Base-by-base conservation (phyloP, 2,888 invertebrate species). In the Metacarcinus magister region DNA sequence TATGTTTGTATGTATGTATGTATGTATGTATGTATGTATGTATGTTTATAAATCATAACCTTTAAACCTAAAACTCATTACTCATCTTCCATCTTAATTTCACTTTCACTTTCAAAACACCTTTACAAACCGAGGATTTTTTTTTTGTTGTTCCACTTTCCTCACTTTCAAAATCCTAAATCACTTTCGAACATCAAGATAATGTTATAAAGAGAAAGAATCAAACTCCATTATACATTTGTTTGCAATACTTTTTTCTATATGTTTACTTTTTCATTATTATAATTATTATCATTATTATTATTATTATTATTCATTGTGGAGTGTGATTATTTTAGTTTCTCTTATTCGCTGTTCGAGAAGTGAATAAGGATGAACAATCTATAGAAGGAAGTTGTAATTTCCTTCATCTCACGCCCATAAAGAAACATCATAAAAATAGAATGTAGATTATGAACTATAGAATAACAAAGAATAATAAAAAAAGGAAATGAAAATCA, bases 1-100 rank as follows among this genome's bases (percentile, higher is more conserved):
- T 67, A 19, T 67, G 67, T 67, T 8, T 67, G 32, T 32, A 2
- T 32, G 82, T 87, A 39, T 87, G 87, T 87, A 39, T 87, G 87
- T 87, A 39, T 87, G 87, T 87, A 39, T 87, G 87, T 87, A 39
- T 87, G 87, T 87, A 39, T 87, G 87, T 87, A 39, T 87, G 87
- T 87, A 39, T 87, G 39, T 87, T 39, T 10, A 87, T 10, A 39
- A 87, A 16, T n/a, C n/a, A 19, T 16, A 87, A 16, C 2, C 32
- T 13, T 87, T 39, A 87, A 10, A 39, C 39, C 87, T 39, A 87
- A 39, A 39, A 28, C 75, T 75, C 75, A 75, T 75, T 75, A 75
- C 75, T 75, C 75, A 75, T 75, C 75, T 75, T 75, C 75, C 75
- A 75, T 28, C 75, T 75, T 28, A 75, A 28, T n/a, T 28, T 75